These are phyloP conservation scores for Muscicapa striata DNA, from an alignment of 2,797 vertebrate genomes.

Conservation along the genomic window DNA sequence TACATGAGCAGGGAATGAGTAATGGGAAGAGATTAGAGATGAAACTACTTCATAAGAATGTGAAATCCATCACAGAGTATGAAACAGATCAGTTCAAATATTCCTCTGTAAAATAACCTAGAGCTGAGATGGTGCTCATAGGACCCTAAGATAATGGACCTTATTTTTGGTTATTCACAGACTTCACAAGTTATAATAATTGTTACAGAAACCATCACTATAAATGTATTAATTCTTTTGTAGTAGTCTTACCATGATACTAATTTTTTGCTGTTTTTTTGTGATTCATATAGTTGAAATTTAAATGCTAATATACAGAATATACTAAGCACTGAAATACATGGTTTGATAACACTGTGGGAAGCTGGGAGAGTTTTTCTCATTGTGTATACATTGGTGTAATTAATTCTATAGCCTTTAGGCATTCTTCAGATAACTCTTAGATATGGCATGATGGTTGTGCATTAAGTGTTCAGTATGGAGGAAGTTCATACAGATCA, in stretches of 20 bases:
- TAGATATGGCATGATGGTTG: not conserved
- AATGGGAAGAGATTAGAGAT: conserved; percentile 13
- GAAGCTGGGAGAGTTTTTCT: not conserved
- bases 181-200: not conserved
- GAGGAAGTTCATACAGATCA: not conserved
- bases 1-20: not conserved
- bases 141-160: not conserved
- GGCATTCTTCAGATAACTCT: not conserved
- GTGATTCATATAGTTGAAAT: too few relatives aligned
- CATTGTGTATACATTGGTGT: not conserved
- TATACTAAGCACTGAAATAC: too few relatives aligned
- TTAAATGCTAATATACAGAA: too few relatives aligned
- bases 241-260: too few relatives aligned
- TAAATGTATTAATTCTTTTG: not conserved
- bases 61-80: not conserved
- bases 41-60: not conserved
- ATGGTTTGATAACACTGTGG: not conserved
- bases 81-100: not conserved
- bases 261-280: too few relatives aligned
- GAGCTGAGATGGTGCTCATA: not conserved
- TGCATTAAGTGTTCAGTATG: not conserved
- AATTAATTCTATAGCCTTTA: not conserved
- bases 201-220: not conserved
- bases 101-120: not conserved
- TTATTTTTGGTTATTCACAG: not conserved